Evolutionary conservation across 2,797 vertebrate species (phyloP), one percentile per base, ranked within the genome.

Genomic region (Pelobates cultripes): DNA sequence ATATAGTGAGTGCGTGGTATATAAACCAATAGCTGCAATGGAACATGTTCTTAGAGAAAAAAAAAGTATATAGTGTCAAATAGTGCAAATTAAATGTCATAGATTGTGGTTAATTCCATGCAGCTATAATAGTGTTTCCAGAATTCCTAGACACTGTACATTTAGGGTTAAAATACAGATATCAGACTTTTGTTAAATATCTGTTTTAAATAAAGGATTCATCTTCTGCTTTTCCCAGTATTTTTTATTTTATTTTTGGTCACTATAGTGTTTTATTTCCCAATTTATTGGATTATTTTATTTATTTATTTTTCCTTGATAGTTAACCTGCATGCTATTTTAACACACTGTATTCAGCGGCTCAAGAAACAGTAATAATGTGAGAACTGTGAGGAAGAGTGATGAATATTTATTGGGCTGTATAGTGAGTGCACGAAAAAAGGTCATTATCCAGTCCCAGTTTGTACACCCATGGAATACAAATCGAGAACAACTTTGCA

Each of bases 321-420:
- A 67, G 69, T 72, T 78, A 78, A 83, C 81, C 70, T 78, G 66
- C 60, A 83, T 83, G 43, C 81, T 78, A 73, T 83, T 83, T 78
- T 83, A 78, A 83, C 81, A 78, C 70, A 66, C 43, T 70, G 60
- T 69, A 75, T 84, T 79, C 73, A 75, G 73, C 61, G 73, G 72
- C 77, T 84, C 15, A 71, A 70, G 72, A 64, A 79, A 72, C 68
- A 77, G 79, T 73, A 80, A 82, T 82, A 82, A 77, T 73, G 71
- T 81, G 68, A 73, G 75, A 77, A 81, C 75, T 82, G 69, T 5
- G 64, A 84, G 82, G 73, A 80, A 77, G 67, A 70, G 77, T 70
- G 55, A 84, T 84, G 82, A 84, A 84, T 84, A 84, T 84, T 84
- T 84, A 84, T 84, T 43, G 60, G 60, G 67, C 77, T 79, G 70